Base-by-base conservation (phyloP, 2,888 invertebrate genomes). In the Apocheima hispidaria region DNA sequence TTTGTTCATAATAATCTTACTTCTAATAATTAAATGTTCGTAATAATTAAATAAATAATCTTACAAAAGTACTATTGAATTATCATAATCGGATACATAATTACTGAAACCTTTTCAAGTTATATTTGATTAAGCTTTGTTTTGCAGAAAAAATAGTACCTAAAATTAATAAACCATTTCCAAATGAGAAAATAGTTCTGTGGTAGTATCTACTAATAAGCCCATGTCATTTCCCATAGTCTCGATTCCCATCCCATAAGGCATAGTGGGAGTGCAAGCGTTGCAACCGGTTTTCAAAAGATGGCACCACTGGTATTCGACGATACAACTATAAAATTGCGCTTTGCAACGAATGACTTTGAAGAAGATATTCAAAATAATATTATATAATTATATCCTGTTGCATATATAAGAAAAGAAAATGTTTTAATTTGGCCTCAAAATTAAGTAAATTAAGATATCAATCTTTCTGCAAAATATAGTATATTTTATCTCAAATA, bases 271-370 rank as follows among this genome's bases (percentile, higher is more conserved):
- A 61, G 59, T 72, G 71, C 67, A 74, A 52, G 74, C 70, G 61
- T 63, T 83, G 59, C 74, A 61, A 35, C 61, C 21, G 21, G 43
- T 9, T 38, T 40, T 16, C 10, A 56, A 68, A 55, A 83, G 83
- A 82, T 82, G 83, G 82, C 82, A 70, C 48, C 56, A 78, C 64
- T 7, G 41, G 74, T 73, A 16, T n/a, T 12, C 10, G 7, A 16
- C 6, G 44, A 43, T 38, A 6, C 4, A 16, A 36, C n/a, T 16
- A 28, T n/a, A n/a, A n/a, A n/a, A 28, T 16, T 36, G 10, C 14
- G 5, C 30, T 30, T 3, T 23, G 5, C 23, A 23, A 23, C 23
- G 23, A 23, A 23, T 23, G 5, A 6, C 26, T 26, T 26, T 3
- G 26, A 7, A 26, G 9, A 2, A 26, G 9, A 26, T 23, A 23